Base-by-base conservation (phyloP, 1,140 invertebrate genomes). In the Zaprionus davidi region DNA sequence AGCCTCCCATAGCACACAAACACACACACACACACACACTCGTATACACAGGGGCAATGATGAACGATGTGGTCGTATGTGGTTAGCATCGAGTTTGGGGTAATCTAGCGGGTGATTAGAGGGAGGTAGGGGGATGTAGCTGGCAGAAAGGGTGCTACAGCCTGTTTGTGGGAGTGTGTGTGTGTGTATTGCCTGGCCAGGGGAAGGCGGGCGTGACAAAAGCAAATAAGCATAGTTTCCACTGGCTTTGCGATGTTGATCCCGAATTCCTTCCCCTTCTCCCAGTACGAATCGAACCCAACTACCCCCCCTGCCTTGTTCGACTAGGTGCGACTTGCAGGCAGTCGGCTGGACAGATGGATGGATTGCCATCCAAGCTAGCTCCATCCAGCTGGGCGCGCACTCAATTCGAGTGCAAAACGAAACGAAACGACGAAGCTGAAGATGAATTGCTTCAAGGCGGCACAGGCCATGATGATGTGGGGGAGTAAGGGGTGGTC, bases 41-140 rank as follows among this genome's bases (percentile, higher is more conserved):
- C 41, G 24, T 26, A 38, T n/a, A 12, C 51, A 46, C 49, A 55
- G 17, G 69, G 74, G 81, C 79, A 88, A 90, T 91, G 90, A 91
- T 91, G 90, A 91, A 91, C 85, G 90, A 91, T 90, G 90, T 83
- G 88, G 90, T 88, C 79, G 90, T 86, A 75, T 90, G 86, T 90
- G 82, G 82, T 91, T 90, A 76, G 76, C 79, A 73, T 82, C 65
- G 81, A 71, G 69, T 76, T 69, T 57, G 38, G 38, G 59, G 58
- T 75, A 75, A 75, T 74, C 58, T 69, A 74, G 67, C 51, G n/a
- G 41, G 46, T 51, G 46, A 51, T 51, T 51, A 28, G 51, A 56
- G 41, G 69, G 79, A 46, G 41, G 41, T 20, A 17, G 41, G 41
- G 41, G 15, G 3, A 17, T 38, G 57, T 36, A 55, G 53, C 26